Conservation (phyloP, 92 coral and sea anemone species). For the Palythoa grandiflora region DNA sequence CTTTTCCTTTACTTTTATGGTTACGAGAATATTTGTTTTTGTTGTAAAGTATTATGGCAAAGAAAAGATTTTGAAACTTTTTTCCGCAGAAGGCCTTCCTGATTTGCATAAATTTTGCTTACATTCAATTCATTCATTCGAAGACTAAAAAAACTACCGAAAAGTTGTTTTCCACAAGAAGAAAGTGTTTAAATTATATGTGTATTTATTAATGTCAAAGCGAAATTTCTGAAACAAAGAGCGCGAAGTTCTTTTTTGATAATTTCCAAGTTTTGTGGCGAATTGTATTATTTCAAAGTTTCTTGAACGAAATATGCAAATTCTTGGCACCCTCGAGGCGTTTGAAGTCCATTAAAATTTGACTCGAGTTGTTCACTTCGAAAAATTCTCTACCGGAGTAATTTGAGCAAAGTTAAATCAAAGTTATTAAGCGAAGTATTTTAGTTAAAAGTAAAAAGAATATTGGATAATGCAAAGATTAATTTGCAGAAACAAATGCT, state of each 20-base stretch:
- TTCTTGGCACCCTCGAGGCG: conserved; percentile 42
- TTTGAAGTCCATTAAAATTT: conserved; percentile 42
- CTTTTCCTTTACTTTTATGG: conserved; percentile 12
- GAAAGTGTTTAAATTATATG: conserved; percentile 6
- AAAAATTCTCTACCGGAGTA: conserved; percentile 25
- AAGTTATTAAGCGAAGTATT: background rate
- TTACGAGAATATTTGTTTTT: conserved; percentile 2
- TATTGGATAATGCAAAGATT: background rate
- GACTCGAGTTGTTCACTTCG: conserved; percentile 38
- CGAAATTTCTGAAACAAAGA: background rate
- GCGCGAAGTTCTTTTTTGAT: conserved; percentile 17
- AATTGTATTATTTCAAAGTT: background rate
- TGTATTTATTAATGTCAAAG: conserved; percentile 7
- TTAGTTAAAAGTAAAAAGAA: background rate
- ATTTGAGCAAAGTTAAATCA: background rate
- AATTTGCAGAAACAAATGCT: background rate
- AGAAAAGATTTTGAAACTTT: conserved; percentile 80
- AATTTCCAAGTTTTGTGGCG: conserved; percentile 26
- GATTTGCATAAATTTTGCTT: conserved; percentile 64
- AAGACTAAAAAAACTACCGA: conserved; percentile 32
- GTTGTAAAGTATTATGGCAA: conserved; percentile 39
- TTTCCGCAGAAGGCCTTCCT: conserved; percentile 63
- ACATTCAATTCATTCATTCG: conserved; percentile 84
- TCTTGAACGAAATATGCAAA: conserved; percentile 36
- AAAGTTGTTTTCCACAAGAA: conserved; percentile 37